Evolutionary conservation across 64 coral and sea anemone genomes (phyloP), one percentile per base, ranked within the genome.

Genomic region (Dendronephthya gigantea): DNA sequence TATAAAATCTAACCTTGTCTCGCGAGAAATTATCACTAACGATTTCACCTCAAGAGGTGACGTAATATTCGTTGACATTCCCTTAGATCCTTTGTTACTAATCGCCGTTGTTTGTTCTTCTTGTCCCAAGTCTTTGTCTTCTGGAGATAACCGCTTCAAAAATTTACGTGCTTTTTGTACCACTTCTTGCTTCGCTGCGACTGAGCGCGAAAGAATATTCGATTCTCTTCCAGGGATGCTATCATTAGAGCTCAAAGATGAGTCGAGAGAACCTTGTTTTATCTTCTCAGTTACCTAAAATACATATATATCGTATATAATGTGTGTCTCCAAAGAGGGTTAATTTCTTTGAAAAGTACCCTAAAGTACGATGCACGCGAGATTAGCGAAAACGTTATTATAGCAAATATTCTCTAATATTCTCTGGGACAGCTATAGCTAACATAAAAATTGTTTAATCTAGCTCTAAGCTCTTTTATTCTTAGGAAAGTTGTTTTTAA

Each of bases 151-250:
- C 29, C 72, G 10, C 29, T 79, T 79, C 15, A 79, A 19, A 39
- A 79, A 79, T 34, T 36, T 34, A 79, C 72, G 72, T 34, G 72
- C 72, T 33, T 79, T 79, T 33, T 79, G 72, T 29, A 79, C 72
- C 34, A 79, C 72, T 13, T 79, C 72, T 39, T 79, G 27, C 17
- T 79, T 79, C 2, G 72, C 72, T 15, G 72, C 72, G 15, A 79
- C 72, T 79, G 72, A 79, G 15, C 72, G 72, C 9, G 72, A 79
- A 34, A 29, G 72, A 29, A 79, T 36, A 15, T 15, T 39, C 15
- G 72, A 36, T 17, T 34, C 32, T 34, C 28, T 8, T 39, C 30
- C 14, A 16, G 15, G 30, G 32, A 79, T 79, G 13, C 12, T 33
- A 34, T 12, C 22, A 35, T 79, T 79, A 79, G 72, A 16, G 10